These are phyloP conservation scores for Oasisia sp. DNA, from an alignment of 2,888 invertebrate species.

Conservation along the genomic window DNA sequence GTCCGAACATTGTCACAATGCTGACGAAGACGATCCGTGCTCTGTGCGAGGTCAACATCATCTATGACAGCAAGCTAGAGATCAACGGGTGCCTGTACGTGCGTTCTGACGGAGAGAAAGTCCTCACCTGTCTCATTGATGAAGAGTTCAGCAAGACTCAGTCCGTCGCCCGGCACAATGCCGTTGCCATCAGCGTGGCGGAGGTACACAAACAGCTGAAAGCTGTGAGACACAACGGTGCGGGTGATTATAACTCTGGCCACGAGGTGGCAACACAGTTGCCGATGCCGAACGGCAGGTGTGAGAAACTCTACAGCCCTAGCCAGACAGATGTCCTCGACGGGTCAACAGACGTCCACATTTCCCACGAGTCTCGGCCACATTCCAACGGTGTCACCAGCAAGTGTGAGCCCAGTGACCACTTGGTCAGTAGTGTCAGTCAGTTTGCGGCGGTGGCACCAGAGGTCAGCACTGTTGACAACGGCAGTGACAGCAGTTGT, in stretches of 20 bases:
- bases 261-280: background rate
- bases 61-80: constrained; percentile 43
- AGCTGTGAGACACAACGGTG: background rate
- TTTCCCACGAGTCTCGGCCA: background rate
- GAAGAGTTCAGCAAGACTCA: constrained; percentile 33
- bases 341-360: background rate
- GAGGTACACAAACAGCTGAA: constrained; percentile 31
- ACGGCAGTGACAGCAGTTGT: background rate
- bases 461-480: constrained; percentile 23
- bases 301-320: background rate
- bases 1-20: constrained; percentile 43
- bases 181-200: constrained; percentile 34
- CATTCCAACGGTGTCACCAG: background rate
- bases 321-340: background rate
- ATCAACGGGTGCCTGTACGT: constrained; percentile 45
- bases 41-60: constrained; percentile 46
- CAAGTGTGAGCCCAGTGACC: background rate
- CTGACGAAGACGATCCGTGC: constrained; percentile 44
- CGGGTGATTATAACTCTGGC: background rate
- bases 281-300: background rate
- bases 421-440: background rate
- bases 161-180: background rate
- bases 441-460: constrained; percentile 3
- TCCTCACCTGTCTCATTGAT: constrained; percentile 44
- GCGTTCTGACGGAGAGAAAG: constrained; percentile 44